These are phyloP conservation scores for Trididemnum clinides DNA, from an alignment of 23 tunicate species.

Conservation along the genomic window DNA sequence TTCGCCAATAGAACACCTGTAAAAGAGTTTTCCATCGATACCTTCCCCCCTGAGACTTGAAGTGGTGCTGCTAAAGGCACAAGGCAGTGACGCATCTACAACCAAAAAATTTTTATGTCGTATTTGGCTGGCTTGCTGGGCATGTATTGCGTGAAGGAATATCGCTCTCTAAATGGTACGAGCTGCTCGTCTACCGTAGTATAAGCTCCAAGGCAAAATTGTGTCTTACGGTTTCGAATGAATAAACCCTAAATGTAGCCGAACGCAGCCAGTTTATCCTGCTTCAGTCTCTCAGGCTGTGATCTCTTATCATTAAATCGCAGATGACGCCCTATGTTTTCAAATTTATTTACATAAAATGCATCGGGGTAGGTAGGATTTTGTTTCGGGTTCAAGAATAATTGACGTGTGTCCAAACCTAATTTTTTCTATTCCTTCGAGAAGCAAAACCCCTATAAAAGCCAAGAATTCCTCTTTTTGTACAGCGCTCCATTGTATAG, in stretches of 20 bases:
- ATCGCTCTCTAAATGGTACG: constrained; percentile 6
- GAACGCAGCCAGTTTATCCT: constrained; percentile 36
- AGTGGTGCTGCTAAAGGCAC: constrained; percentile 27
- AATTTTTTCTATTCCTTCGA: constrained; percentile 38
- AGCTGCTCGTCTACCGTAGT: constrained; percentile 27
- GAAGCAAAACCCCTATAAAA: constrained; percentile 29
- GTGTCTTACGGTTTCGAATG: constrained; percentile 23
- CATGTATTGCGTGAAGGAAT: constrained; percentile 20
- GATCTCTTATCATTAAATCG: constrained; percentile 37
- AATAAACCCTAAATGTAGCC: constrained; percentile 10
- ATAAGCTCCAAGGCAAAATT: constrained; percentile 25
- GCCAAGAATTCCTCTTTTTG: constrained; percentile 37
- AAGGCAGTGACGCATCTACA: constrained; percentile 33
- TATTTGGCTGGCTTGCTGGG: constrained; percentile 38
- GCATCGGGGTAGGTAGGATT: constrained; percentile 23
- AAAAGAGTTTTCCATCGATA: constrained; percentile 24
- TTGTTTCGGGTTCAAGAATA: constrained; percentile 21
- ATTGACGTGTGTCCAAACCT: constrained; percentile 11
- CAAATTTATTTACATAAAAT: constrained; percentile 26
- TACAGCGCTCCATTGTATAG: constrained; percentile 12
- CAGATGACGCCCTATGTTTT: constrained; percentile 34
- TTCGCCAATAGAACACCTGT: constrained; percentile 10
- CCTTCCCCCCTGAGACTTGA: constrained; percentile 30
- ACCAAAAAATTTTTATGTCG: constrained; percentile 28
- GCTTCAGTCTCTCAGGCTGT: constrained; percentile 24